phyloP scores from a whole-genome alignment of 2,797 vertebrate genomes.

The Buphagus erythrorhynchus region DNA sequence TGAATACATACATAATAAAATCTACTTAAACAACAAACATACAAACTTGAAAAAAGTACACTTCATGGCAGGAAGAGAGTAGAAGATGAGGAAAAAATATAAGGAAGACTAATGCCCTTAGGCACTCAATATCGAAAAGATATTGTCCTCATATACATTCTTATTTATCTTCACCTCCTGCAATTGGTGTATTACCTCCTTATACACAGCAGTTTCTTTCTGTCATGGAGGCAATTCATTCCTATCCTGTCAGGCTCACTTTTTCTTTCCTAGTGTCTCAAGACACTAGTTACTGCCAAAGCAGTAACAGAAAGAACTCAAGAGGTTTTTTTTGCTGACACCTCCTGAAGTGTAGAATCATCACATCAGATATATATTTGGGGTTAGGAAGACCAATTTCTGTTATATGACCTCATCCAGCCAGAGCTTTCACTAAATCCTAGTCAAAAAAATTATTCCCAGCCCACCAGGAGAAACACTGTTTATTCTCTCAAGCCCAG shows the following conservation, averaged over 20 bases:
- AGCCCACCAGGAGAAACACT: neutral
- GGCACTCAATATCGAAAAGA: constrained; percentile 27
- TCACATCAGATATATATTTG: constrained; percentile 9
- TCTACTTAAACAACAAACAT: neutral
- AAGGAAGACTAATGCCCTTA: neutral
- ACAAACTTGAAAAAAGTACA: neutral
- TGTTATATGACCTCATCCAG: neutral
- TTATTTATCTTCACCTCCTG: constrained; percentile 11
- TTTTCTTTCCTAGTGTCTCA: constrained; percentile 24
- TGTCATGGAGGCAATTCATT: constrained; percentile 32
- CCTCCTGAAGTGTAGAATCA: neutral
- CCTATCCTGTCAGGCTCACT: constrained; percentile 29
- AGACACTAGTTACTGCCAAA: constrained; percentile 59
- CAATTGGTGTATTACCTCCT: neutral
- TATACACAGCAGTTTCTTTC: neutral
- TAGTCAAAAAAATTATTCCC: neutral
- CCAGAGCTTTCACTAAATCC: neutral
- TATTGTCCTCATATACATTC: neutral
- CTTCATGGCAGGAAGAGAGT: neutral
- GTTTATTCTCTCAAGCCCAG: neutral
- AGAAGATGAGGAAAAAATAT: neutral
- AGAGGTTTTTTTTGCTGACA: constrained; percentile 49
- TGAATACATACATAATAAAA: neutral
- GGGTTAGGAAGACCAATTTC: neutral
- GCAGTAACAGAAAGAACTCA: constrained; percentile 51